phyloP scores from a whole-genome alignment of 1,140 invertebrate genomes.

The Pogonus chalceus region DNA sequence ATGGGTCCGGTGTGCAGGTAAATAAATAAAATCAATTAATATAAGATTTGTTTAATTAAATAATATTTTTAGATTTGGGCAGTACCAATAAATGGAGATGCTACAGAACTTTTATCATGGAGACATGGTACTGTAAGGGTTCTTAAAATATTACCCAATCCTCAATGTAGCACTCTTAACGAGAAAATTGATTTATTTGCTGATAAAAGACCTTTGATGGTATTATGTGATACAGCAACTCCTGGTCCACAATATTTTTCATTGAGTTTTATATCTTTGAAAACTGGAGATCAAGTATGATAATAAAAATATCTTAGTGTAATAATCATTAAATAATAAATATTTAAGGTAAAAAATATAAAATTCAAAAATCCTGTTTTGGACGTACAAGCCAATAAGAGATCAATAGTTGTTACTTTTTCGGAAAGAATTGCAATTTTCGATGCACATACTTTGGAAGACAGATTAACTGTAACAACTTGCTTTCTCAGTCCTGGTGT shows the following conservation, averaged over 20 bases:
- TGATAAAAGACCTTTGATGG: conserved; percentile 73
- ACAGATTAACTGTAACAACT: conserved; percentile 75
- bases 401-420: conserved; percentile 77
- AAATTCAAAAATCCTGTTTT: conserved; percentile 86
- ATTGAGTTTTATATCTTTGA: conserved; percentile 82
- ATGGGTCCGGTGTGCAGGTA: conserved; percentile 71
- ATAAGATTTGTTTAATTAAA: conserved; percentile 1
- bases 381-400: conserved; percentile 75
- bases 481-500: conserved; percentile 81
- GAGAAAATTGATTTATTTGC: conserved; percentile 51
- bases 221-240: conserved; percentile 73
- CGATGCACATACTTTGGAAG: conserved; percentile 78
- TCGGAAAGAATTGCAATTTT: conserved; percentile 84
- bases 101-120: conserved; percentile 84
- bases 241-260: conserved; percentile 75
- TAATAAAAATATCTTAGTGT: conserved; percentile 7
- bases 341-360: conserved; percentile 63
- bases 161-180: conserved; percentile 40
- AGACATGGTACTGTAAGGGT: conserved; percentile 75
- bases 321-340: conserved; percentile 11
- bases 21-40: conserved; percentile 24
- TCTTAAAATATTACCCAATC: conserved; percentile 72
- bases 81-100: conserved; percentile 75
- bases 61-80: conserved; percentile 52
- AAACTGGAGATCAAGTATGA: conserved; percentile 74